Percentiles rank a stretch among this genome's conserved stretches.
These are phyloP conservation scores for Apamea epomidion DNA, from an alignment of 2,888 invertebrate genomes.

Conservation along the genomic window DNA sequence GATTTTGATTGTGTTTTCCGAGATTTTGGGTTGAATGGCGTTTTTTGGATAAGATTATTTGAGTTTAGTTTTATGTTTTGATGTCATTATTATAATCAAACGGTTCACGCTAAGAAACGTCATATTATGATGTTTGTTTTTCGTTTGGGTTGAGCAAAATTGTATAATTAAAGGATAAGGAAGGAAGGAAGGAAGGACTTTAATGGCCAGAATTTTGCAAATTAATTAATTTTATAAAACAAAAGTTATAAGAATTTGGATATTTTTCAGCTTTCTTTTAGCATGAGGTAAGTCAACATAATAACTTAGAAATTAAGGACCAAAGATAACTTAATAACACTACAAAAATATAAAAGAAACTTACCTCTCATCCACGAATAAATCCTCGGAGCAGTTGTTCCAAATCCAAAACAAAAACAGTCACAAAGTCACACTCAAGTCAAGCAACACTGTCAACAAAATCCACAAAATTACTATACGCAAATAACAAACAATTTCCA, in stretches of 20 bases:
- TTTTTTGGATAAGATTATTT: conserved; percentile 38
- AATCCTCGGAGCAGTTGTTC: neutral
- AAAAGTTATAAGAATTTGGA: too few species aligned
- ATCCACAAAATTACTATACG: conserved; percentile 39
- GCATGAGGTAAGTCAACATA: too few species aligned
- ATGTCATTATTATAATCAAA: neutral
- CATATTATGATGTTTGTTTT: too few species aligned
- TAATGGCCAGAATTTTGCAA: too few species aligned
- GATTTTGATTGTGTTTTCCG: conserved; percentile 51
- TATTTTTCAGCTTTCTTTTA: neutral
- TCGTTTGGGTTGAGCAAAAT: neutral
- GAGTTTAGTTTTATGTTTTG: neutral
- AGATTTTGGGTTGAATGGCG: conserved; percentile 36
- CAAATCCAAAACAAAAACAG: conserved; percentile 48
- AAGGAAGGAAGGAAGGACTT: too few species aligned
- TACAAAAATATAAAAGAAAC: conserved; percentile 1
- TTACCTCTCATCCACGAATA: conserved; percentile 45
- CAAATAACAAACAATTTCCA: conserved; percentile 22
- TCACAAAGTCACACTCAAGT: conserved; percentile 49
- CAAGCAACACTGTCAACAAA: conserved; percentile 48
- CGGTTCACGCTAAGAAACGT: too few species aligned
- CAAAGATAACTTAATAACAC: neutral
- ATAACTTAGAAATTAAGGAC: too few species aligned
- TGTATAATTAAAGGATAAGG: too few species aligned
- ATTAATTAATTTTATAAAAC: neutral